phyloP scores from a whole-genome alignment of 2,888 invertebrate species.

The Lysandra bellargus region DNA sequence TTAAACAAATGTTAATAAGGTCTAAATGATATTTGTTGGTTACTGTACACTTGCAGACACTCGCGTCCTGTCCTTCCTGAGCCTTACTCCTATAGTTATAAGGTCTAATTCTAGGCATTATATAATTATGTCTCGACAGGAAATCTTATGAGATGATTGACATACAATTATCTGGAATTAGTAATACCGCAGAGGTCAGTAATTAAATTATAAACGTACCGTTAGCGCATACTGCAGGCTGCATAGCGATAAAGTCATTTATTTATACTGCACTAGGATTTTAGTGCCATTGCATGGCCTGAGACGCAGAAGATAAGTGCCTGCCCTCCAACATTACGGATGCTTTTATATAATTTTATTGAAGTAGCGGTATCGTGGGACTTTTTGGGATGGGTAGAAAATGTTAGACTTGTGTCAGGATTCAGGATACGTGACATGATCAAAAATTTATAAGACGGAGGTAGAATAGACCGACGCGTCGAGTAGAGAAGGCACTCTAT shows the following conservation, averaged over 20 bases:
- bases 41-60: not conserved
- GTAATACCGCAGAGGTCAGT: conserved; percentile 1
- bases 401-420: too few relatives aligned
- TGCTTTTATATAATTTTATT: too few relatives aligned
- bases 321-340: too few relatives aligned
- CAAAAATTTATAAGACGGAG: too few relatives aligned
- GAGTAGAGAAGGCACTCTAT: too few relatives aligned
- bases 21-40: not conserved
- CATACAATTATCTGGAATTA: conserved; percentile 23
- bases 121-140: conserved; percentile 20
- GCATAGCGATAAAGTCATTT: not conserved
- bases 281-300: not conserved
- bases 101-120: not conserved
- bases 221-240: not conserved
- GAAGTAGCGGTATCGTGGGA: too few relatives aligned
- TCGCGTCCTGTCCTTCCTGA: not conserved
- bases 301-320: not conserved
- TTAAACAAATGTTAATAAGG: not conserved
- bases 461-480: too few relatives aligned
- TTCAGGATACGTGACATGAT: too few relatives aligned
- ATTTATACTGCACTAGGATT: not conserved
- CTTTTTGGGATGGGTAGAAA: too few relatives aligned
- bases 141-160: conserved; percentile 10
- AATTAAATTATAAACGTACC: conserved; percentile 17
- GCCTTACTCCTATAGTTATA: not conserved